phyloP scores from a whole-genome alignment of 2,797 vertebrate species.

The Sebastes nivosus region DNA sequence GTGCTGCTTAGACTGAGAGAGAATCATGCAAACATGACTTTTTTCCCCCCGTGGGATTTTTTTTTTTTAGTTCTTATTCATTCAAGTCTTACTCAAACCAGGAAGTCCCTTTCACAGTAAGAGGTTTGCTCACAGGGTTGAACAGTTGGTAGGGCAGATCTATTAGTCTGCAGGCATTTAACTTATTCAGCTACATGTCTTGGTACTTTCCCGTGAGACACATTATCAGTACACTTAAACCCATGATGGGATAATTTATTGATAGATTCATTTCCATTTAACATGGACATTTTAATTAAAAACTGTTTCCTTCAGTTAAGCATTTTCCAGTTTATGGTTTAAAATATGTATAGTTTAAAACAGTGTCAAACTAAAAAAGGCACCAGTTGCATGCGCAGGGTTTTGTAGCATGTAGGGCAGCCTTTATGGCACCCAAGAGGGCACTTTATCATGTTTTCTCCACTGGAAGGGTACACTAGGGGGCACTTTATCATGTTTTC shows the following conservation, averaged over 20 bases:
- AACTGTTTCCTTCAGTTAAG: neutral
- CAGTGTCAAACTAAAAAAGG: too few relatives aligned
- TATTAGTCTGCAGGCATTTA: slow-evolving; percentile 27
- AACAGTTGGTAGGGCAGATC: neutral
- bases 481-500: too few relatives aligned
- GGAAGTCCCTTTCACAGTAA: slow-evolving; percentile 63
- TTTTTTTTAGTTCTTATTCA: slow-evolving; percentile 51
- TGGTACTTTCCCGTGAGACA: neutral
- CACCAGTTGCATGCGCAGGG: too few relatives aligned
- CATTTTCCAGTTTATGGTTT: neutral
- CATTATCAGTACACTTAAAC: neutral
- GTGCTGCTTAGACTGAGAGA: slow-evolving; percentile 16
- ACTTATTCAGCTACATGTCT: neutral
- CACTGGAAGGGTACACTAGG: too few relatives aligned
- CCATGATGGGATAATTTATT: neutral
- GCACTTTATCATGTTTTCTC: too few relatives aligned
- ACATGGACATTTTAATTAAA: neutral
- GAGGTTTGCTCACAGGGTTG: slow-evolving; percentile 17
- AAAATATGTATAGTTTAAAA: neutral
- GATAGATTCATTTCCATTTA: neutral
- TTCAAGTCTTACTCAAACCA: slow-evolving; percentile 67
- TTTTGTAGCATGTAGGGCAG: too few relatives aligned
- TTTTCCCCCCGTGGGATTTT: slow-evolving; percentile 50
- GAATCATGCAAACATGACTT: slow-evolving; percentile 48
- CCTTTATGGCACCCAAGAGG: too few relatives aligned